phyloP scores from a whole-genome alignment of 2,888 invertebrate genomes.

The Drosophila niveifrons region DNA sequence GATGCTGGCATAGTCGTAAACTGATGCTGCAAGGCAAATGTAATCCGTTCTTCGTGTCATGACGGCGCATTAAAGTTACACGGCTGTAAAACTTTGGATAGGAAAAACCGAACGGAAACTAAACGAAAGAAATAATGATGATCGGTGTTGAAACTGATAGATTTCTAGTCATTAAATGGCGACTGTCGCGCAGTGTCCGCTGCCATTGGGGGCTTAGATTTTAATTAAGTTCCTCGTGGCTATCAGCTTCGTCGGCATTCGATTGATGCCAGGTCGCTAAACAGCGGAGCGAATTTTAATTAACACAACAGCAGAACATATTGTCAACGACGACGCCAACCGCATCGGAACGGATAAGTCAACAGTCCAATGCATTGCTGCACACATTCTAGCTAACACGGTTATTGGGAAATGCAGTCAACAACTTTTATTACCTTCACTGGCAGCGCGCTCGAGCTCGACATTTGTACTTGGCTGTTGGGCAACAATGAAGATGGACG shows the following conservation, averaged over 20 bases:
- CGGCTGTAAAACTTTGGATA: slow-evolving; percentile 29
- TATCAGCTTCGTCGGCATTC: slow-evolving; percentile 22
- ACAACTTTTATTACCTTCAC: slow-evolving; percentile 34
- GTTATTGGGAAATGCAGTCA: slow-evolving; percentile 36
- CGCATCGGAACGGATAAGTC: background rate
- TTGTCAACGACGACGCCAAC: too few species aligned
- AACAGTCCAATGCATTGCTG: slow-evolving; percentile 7
- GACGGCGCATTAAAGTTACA: slow-evolving; percentile 56
- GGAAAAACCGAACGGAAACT: slow-evolving; percentile 15
- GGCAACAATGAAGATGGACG: background rate
- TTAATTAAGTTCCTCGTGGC: slow-evolving; percentile 63
- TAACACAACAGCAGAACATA: slow-evolving; percentile 26
- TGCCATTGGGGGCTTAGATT: slow-evolving; percentile 27
- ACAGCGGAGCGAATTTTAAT: slow-evolving; percentile 42
- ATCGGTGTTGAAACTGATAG: slow-evolving; percentile 10
- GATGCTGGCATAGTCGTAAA: slow-evolving; percentile 20
- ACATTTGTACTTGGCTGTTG: slow-evolving; percentile 6
- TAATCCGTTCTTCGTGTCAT: slow-evolving; percentile 12
- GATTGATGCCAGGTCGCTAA: slow-evolving; percentile 42
- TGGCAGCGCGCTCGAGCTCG: background rate
- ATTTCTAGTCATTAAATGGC: slow-evolving; percentile 22
- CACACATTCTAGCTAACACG: background rate
- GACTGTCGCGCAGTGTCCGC: background rate
- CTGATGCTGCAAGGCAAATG: slow-evolving; percentile 1
- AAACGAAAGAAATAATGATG: slow-evolving; percentile 33